Evolutionary conservation across 2,113 vertebrate species (phyloP).

Genomic region (Conger conger): DNA sequence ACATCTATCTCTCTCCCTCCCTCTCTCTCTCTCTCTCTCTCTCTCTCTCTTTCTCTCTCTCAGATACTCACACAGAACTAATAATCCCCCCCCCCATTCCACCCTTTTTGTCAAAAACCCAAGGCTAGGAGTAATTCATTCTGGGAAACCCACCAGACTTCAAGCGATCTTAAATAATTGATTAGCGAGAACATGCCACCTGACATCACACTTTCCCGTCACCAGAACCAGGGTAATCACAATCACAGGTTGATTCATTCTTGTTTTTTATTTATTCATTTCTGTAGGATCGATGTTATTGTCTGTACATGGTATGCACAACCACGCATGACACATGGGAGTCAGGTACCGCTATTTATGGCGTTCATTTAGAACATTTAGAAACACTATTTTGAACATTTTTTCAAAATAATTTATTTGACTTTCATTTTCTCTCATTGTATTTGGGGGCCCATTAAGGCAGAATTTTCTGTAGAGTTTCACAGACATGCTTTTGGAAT

Average conservation of each 20-base stretch:
- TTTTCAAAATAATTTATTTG: no score
- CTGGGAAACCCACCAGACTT: constrained; percentile 26
- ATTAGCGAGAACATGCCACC: constrained; percentile 22
- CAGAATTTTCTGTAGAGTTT: no score
- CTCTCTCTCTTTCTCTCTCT: constrained; percentile 5
- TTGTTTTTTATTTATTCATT: not conserved
- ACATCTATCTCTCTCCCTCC: not conserved
- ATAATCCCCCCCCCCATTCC: no score
- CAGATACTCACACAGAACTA: not conserved
- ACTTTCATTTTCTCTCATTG: no score
- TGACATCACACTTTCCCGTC: constrained; percentile 20
- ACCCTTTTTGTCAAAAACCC: constrained; percentile 7
- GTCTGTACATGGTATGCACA: not conserved
- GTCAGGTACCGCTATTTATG: no score
- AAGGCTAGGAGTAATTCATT: constrained; percentile 11
- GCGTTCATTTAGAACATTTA: no score
- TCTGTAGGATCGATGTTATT: not conserved
- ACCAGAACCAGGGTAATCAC: constrained; percentile 20
- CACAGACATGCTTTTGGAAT: no score
- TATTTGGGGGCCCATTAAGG: no score
- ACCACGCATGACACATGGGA: no score
- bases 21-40: not conserved
- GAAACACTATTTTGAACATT: no score
- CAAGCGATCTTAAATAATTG: constrained; percentile 31
- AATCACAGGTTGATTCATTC: not conserved